Evolutionary conservation across 1,140 invertebrate genomes (phyloP), one percentile per base, ranked within the genome.

Genomic region (Zeugodacus cucurbitae): DNA sequence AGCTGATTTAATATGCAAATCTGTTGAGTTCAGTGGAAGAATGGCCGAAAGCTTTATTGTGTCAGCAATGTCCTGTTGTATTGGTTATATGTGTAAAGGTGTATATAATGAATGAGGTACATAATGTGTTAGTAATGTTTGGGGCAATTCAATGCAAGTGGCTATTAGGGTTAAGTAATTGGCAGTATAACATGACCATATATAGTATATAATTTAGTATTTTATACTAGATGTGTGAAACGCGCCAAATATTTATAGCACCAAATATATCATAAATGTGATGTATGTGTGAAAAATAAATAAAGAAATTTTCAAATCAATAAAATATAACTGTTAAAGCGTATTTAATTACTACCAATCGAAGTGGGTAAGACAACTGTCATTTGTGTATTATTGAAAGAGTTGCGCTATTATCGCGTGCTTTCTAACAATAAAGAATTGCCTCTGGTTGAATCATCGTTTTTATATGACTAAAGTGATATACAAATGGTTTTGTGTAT

Each of bases 1-100:
- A 54, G 74, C 74, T 82, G 74, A 82, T 48, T 82, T 82, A 26
- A 82, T 48, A 48, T 82, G 74, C 74, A 82, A 82, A 48, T 82
- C 41, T 48, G 74, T 22, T 48, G 74, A 48, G 74, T 48, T 54
- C 7, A 26, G 74, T 48, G 74, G n/a, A 59, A 59, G 58, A 62
- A 62, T 62, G 58, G n/a, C 7, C 44, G 6, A 82, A 29, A 37
- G 20, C 70, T n/a, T 22, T 5, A 70, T n/a, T 20, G 32, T 70
- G 26, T 32, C 26, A 70, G 32, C 64, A 34, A 70, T 62, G 58
- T 62, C 58, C n/a, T 62, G 1, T 10, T 17, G 26, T 58, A 58
- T 22, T 22, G n/a, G 3, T 8, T 62, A 54, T 59, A 26, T n/a
- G 20, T 26, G 7, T 59, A 67, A 34, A 1, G 29, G n/a, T 67